These are phyloP conservation scores for Gandaritis pyraliata DNA, from an alignment of 2,888 invertebrate species.

Conservation along the genomic window DNA sequence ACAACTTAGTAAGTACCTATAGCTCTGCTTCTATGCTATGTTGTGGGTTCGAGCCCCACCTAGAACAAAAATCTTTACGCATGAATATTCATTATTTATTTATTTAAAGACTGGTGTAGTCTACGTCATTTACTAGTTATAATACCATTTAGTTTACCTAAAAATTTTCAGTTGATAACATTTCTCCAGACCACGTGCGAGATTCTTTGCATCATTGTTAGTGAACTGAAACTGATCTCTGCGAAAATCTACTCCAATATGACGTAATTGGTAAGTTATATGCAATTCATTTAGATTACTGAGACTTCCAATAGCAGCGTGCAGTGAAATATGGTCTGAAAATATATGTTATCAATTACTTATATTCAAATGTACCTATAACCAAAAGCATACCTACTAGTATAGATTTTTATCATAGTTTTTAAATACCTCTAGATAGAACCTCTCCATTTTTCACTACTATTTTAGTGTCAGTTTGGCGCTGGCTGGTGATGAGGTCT, in stretches of 20 bases:
- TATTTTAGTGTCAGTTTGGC: conserved; percentile 53
- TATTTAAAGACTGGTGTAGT: no score
- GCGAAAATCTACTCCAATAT: conserved; percentile 69
- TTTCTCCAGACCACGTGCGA: conserved; percentile 74
- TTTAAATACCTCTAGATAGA: conserved; percentile 60
- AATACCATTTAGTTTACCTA: conserved; percentile 51
- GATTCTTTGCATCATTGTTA: conserved; percentile 75
- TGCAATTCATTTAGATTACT: conserved; percentile 71
- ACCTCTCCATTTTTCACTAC: conserved; percentile 52
- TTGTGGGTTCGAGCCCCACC: no score
- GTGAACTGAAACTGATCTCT: conserved; percentile 80
- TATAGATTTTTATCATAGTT: no score
- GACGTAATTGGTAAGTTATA: conserved; percentile 70
- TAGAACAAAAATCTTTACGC: no score
- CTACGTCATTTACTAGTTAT: no score
- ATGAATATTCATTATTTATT: no score
- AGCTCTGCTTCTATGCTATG: no score
- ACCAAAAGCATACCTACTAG: no score
- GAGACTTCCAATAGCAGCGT: conserved; percentile 77
- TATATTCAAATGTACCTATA: no score
- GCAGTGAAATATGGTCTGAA: conserved; percentile 78
- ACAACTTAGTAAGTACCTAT: no score
- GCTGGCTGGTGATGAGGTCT: conserved; percentile 69
- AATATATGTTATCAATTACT: conserved; percentile 1
- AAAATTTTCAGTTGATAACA: conserved; percentile 64